Evolutionary conservation across 2,888 invertebrate species (phyloP).

Genomic region (Callyntrura sp.): DNA sequence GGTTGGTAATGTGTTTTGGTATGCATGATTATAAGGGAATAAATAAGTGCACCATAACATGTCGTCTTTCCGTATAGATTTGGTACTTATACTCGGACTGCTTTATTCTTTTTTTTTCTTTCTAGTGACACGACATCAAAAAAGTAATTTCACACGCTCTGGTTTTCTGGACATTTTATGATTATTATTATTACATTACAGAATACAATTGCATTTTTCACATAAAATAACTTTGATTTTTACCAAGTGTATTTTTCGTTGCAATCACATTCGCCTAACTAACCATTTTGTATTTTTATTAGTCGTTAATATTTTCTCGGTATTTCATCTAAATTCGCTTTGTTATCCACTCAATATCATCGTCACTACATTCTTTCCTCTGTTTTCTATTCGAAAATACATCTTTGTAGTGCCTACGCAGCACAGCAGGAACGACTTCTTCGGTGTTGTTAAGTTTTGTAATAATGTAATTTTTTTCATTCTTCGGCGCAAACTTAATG

Average conservation of each 20-base stretch:
- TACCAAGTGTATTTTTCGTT: conserved; percentile 47
- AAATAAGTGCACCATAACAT: too few species aligned
- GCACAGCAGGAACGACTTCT: too few species aligned
- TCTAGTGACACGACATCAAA: conserved; percentile 57
- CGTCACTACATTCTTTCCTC: too few species aligned
- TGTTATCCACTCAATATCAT: neutral
- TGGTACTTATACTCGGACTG: neutral
- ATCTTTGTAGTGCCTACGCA: too few species aligned
- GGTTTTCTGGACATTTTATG: conserved; percentile 1
- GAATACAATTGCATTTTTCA: conserved; percentile 26
- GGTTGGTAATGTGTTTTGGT: too few species aligned
- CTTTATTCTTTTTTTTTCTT: neutral
- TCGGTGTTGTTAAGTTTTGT: too few species aligned
- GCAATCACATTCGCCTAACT: conserved; percentile 62
- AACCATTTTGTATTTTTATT: too few species aligned
- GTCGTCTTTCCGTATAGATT: too few species aligned
- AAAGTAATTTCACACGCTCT: conserved; percentile 32
- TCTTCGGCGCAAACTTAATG: too few species aligned
- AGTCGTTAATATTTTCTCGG: neutral
- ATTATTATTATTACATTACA: neutral
- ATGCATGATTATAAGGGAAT: too few species aligned
- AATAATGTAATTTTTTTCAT: too few species aligned
- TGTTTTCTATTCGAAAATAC: too few species aligned
- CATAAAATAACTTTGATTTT: conserved; percentile 69
- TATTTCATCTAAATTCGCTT: neutral